Conservation (phyloP, 2,113 vertebrate species). For the Leptosomus discolor region DNA sequence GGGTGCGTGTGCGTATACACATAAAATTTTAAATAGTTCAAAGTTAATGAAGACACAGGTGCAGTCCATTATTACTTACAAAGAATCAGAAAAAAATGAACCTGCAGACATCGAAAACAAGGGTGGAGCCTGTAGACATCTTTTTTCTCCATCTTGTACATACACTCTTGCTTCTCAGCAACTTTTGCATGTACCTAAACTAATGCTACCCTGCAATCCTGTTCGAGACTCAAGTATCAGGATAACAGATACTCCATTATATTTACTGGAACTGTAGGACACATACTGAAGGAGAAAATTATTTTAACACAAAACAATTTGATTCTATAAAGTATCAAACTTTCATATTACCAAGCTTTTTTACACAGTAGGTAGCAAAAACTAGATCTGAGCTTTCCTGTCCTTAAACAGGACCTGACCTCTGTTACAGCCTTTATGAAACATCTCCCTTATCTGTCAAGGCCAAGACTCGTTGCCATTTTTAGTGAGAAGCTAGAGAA, state of each 20-base stretch:
- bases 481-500: not conserved
- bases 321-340: not conserved
- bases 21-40: not conserved
- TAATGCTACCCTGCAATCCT: not conserved
- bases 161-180: not conserved
- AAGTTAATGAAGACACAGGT: conserved; percentile 1
- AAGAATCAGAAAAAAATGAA: not conserved
- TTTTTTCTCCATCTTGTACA: not conserved
- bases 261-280: not conserved
- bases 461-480: not conserved
- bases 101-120: not conserved
- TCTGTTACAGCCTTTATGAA: not conserved
- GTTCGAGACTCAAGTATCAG: not conserved
- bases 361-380: not conserved
- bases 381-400: not conserved
- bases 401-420: not conserved
- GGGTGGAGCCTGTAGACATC: not conserved
- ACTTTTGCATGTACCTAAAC: not conserved
- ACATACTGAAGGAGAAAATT: not conserved
- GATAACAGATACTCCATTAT: not conserved
- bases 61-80: not conserved
- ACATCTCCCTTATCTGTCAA: not conserved
- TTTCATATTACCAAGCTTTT: not conserved
- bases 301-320: not conserved
- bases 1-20: not conserved